phyloP scores from a whole-genome alignment of 1,140 invertebrate genomes.

The Aphis craccivora region DNA sequence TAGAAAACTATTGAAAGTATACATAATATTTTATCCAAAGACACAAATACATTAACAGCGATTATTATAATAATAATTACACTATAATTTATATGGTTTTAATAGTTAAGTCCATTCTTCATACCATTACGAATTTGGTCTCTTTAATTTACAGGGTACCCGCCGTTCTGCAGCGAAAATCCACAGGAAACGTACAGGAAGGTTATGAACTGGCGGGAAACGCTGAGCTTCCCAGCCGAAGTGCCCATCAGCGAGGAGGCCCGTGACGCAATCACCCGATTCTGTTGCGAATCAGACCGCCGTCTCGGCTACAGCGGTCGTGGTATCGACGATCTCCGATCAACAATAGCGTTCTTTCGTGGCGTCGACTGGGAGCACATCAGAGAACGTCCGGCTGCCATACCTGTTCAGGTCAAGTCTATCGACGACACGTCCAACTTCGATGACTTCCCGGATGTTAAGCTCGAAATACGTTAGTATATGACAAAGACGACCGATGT shows the following conservation, averaged over 20 bases:
- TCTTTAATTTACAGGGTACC: constrained; percentile 76
- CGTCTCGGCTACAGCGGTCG: constrained; percentile 84
- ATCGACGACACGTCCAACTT: constrained; percentile 99
- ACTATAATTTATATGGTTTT: too few relatives aligned
- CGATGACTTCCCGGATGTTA: constrained; percentile 99
- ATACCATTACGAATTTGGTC: not conserved
- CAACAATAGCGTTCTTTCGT: constrained; percentile 80
- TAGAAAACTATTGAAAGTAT: not conserved
- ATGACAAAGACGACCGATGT: not conserved
- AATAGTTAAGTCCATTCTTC: not conserved
- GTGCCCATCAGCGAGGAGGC: constrained; percentile 97
- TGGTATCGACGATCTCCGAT: constrained; percentile 81
- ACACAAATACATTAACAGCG: not conserved
- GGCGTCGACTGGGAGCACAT: constrained; percentile 97
- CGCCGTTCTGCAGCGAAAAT: constrained; percentile 99
- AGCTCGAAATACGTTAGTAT: constrained; percentile 95
- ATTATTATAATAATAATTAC: too few relatives aligned
- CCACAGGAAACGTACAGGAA: constrained; percentile 99
- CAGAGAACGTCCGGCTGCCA: constrained; percentile 95
- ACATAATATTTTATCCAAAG: not conserved
- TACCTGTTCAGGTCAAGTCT: constrained; percentile 91
- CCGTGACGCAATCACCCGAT: constrained; percentile 84
- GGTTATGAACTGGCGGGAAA: constrained; percentile 99
- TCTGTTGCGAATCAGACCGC: constrained; percentile 94
- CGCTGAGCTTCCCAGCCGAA: constrained; percentile 97